Percentiles rank a stretch among this genome's conserved stretches.
These are phyloP conservation scores for Drosophila kanekoi DNA, from an alignment of 2,888 invertebrate species.

Conservation along the genomic window DNA sequence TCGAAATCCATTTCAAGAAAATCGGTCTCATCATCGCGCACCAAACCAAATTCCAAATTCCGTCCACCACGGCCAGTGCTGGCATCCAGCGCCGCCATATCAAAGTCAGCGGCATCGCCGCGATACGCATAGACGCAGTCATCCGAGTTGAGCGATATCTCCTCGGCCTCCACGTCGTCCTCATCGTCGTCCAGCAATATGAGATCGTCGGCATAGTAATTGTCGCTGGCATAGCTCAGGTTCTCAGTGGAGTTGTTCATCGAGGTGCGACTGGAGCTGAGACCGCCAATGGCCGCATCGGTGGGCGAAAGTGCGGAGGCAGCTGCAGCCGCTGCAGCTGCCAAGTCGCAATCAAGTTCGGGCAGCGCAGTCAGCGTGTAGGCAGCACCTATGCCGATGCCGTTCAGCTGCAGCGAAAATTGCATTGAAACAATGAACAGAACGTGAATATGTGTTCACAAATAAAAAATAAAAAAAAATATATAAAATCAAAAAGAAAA, in stretches of 20 bases:
- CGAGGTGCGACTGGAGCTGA: constrained; percentile 81
- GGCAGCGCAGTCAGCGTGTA: constrained; percentile 49
- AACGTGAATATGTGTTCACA: constrained; percentile 9
- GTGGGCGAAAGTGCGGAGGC: constrained; percentile 66
- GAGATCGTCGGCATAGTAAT: constrained; percentile 83
- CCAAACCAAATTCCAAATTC: constrained; percentile 46
- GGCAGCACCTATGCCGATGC: constrained; percentile 46
- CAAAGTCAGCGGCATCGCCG: constrained; percentile 83
- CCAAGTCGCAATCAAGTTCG: constrained; percentile 57
- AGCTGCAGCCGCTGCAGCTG: constrained; percentile 38
- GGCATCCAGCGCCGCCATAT: constrained; percentile 70
- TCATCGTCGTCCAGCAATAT: constrained; percentile 81
- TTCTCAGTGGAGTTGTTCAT: constrained; percentile 85
- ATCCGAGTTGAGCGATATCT: constrained; percentile 84
- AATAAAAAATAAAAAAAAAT: constrained; percentile 8
- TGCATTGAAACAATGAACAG: constrained; percentile 37
- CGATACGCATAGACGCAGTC: constrained; percentile 85
- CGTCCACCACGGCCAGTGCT: constrained; percentile 62
- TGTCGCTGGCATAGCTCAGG: constrained; percentile 84
- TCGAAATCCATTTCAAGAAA: constrained; percentile 85
- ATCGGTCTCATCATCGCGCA: constrained; percentile 84
- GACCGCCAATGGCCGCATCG: constrained; percentile 59
- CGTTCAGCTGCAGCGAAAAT: constrained; percentile 44
- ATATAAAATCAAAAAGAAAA: constrained; percentile 10
- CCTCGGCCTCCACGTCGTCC: constrained; percentile 79